Evolutionary conservation across 2,113 vertebrate species (phyloP), one percentile per base, ranked within the genome.

Genomic region (Suricata suricatta): DNA sequence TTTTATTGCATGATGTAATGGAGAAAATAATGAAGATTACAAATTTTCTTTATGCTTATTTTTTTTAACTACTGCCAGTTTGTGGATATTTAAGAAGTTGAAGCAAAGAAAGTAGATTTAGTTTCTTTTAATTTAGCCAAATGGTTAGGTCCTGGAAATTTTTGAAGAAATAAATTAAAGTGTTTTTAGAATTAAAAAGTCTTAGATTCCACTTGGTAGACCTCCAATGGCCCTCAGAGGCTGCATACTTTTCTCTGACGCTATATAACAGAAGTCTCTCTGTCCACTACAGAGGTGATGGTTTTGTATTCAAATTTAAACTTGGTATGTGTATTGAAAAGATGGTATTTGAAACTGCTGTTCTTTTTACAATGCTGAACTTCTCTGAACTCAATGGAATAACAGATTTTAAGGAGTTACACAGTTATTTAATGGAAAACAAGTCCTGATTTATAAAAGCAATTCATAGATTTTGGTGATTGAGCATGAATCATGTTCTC

Each of bases 1-100:
- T 93, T 96, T 95, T 92, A 86, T 47, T 87, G 79, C 80, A 89
- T 83, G 63, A 96, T 96, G 72, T 92, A 92, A 97, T 68, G 29
- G 71, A 96, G 38, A 96, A 95, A 95, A 93, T 93, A 93, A 96
- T 90, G 64, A 85, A 84, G 14, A 95, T 93, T 82, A 79, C 52
- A 92, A 84, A 85, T 89, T 96, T 94, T 91, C 88, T 95, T 95
- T 96, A 97, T 66, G 57, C 5, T 90, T 93, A 60, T 84, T 82
- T 52, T 83, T 69, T 94, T 95, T 85, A 95, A 91, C n/a, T 27
- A 88, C 23, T 82, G 63, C 33, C 47, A 72, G 38, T 84, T 96
- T 84, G 47, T 41, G 19, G 64, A 71, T 79, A 90, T 90, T 94
- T 94, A 93, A 82, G 83, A 95, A 69, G 41, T 6, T 63, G 13